Evolutionary conservation across 2,113 vertebrate species (phyloP).

Genomic region (Gopherus flavomarginatus): DNA sequence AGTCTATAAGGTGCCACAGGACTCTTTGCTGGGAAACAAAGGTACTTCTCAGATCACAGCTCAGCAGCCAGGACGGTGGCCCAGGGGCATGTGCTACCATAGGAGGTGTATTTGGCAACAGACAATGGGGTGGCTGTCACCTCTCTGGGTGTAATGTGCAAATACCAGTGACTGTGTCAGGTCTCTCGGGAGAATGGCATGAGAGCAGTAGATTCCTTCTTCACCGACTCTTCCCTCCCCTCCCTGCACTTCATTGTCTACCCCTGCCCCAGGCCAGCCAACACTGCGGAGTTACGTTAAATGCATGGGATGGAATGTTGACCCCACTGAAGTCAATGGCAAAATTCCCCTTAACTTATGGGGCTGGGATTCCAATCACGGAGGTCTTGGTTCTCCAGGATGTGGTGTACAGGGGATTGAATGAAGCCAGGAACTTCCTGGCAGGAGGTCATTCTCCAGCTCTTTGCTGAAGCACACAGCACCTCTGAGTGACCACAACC

Average conservation of each 20-base stretch:
- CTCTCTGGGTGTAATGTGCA: neutral
- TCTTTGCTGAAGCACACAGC: neutral
- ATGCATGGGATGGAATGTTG: neutral
- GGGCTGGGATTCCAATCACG: neutral
- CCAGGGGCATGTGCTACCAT: neutral
- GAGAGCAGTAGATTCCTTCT: neutral
- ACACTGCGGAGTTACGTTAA: neutral
- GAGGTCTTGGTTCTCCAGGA: neutral
- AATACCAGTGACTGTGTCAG: neutral
- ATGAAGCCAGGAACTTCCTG: neutral
- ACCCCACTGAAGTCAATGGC: neutral
- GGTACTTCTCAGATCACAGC: neutral
- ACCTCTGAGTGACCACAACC: neutral
- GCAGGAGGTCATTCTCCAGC: neutral
- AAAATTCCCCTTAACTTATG: neutral
- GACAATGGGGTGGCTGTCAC: neutral
- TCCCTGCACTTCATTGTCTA: neutral
- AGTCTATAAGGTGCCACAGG: no score
- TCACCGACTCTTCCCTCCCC: neutral
- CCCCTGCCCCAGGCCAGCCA: neutral
- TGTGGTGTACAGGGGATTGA: neutral
- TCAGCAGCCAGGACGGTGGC: no score
- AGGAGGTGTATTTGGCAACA: neutral
- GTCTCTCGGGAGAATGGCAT: neutral
- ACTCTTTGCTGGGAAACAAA: neutral